Evolutionary conservation across 2,113 vertebrate species (phyloP), one percentile per base, ranked within the genome.

Genomic region (Eolophus roseicapilla): DNA sequence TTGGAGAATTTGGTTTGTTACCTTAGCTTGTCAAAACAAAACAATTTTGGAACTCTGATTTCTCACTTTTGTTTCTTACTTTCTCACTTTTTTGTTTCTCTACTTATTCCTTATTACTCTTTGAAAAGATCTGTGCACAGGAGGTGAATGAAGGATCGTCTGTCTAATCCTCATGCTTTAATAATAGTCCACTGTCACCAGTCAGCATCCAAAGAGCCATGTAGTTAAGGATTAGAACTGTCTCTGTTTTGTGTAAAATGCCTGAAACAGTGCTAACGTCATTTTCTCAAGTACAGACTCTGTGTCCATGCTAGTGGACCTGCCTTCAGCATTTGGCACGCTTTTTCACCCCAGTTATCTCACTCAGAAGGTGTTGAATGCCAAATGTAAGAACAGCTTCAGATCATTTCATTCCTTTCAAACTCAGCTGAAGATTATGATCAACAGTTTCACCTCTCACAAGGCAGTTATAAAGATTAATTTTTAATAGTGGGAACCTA

Each of bases 1-100:
- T 43, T 73, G 47, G 18, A 20, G 17, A 59, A 35, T 77, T 92
- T 90, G 65, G 25, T 77, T 82, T 73, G 3, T 86, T 86, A 63
- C 47, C 47, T 64, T 50, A 80, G 33, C 24, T 95, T 80, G 16
- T 88, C 33, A 92, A 90, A 92, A 86, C 76, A 89, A 88, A 95
- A 82, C 6, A 10, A 2, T 75, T 74, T 86, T 78, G 35, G 24
- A 93, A 60, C 18, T 68, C 52, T 52, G 7, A 39, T 90, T 67
- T 83, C 25, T 75, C 39, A 18, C 10, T 92, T 86, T 52, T 63
- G 2, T 78, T 91, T 79, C 8, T n/a, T 57, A 21, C 5, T 88
- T 63, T 83, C 28, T 75, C 39, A 18, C 14, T 92, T 86, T 62
- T 63, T 57, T 57, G 2, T 78, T 91, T 79, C 37, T 91, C 47